These are phyloP conservation scores for Zophobas morio DNA, from an alignment of 1,140 invertebrate species.

Conservation along the genomic window DNA sequence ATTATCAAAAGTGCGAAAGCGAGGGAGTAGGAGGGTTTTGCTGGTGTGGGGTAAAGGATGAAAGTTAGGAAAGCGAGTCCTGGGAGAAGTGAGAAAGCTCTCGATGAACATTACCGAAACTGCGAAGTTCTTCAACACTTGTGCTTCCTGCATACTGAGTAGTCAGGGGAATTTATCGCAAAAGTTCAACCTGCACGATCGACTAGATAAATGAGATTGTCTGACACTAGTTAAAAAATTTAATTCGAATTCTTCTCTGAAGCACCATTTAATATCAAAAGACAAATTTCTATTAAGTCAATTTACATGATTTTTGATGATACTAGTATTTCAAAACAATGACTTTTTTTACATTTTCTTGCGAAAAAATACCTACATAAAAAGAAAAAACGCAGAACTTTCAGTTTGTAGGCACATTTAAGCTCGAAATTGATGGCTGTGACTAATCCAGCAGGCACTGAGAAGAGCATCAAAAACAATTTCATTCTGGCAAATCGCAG, in stretches of 20 bases:
- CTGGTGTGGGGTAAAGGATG: slow-evolving; percentile 55
- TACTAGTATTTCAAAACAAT: neutral
- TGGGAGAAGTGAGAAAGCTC: slow-evolving; percentile 62
- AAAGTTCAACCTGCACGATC: slow-evolving; percentile 39
- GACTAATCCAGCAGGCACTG: slow-evolving; percentile 48
- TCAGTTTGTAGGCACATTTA: slow-evolving; percentile 41
- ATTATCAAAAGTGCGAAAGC: slow-evolving; percentile 37
- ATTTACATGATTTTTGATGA: too few species aligned
- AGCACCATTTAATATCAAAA: too few species aligned
- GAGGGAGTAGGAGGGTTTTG: slow-evolving; percentile 9
- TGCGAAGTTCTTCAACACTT: slow-evolving; percentile 60
- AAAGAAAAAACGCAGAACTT: neutral
- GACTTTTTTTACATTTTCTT: neutral
- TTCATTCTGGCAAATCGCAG: slow-evolving; percentile 60
- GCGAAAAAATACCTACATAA: neutral
- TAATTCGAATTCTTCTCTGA: too few species aligned
- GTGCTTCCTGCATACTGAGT: slow-evolving; percentile 58
- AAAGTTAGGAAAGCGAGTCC: slow-evolving; percentile 57
- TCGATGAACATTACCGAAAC: slow-evolving; percentile 60
- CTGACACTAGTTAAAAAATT: neutral
- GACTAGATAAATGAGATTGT: slow-evolving; percentile 26
- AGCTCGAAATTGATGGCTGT: slow-evolving; percentile 53
- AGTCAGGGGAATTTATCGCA: slow-evolving; percentile 49
- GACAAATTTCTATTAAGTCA: too few species aligned
- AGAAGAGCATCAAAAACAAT: slow-evolving; percentile 65